Evolutionary conservation across 2,113 vertebrate genomes (phyloP), one percentile per base, ranked within the genome.

Genomic region (Polyodon spathula): DNA sequence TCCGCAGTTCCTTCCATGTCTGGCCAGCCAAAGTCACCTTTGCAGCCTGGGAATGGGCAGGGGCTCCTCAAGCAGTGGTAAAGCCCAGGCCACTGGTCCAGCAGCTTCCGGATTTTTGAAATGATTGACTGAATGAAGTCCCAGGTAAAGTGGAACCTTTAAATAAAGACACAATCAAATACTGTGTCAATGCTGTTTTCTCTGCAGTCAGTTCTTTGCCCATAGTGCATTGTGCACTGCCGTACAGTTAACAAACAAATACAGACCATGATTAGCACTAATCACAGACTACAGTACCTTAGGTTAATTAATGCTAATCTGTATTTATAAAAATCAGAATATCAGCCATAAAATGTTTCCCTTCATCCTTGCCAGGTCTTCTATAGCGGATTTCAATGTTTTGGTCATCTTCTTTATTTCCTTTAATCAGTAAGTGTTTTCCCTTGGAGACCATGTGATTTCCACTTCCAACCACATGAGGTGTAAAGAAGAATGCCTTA

Each of bases 321-420:
- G n/a, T n/a, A n/a, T n/a, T n/a, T n/a, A n/a, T n/a, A n/a, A n/a
- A 8, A 27, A 53, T 40, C 17, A 14, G 10, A 14, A 14, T 16
- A 54, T 54, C 42, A 8, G 17, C 52, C 62, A 14, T 15, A 8
- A 11, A 4, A 16, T 1, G 15, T 15, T 9, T 40, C 58, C 62
- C 52, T 78, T 76, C 67, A 5, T 57, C 66, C 54, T 64, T 57
- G 6, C 39, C 9, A 0, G 78, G 78, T 62, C 68, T 81, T 46
- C 79, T 84, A 65, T 71, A 66, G 2, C 77, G 68, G 6, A 89
- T 74, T 59, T 85, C 81, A 65, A 84, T 73, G 43, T 71, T 83
- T 53, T 76, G 83, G 58, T 86, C 80, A 3, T 63, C 78, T 15
- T 64, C 62, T n/a, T 73, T 62, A 48, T 70, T 71, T 61, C 81